Percentiles rank a stretch among this genome's conserved stretches.
Conservation (phyloP, 1,140 invertebrate species). For the Sycobia sp. region DNA sequence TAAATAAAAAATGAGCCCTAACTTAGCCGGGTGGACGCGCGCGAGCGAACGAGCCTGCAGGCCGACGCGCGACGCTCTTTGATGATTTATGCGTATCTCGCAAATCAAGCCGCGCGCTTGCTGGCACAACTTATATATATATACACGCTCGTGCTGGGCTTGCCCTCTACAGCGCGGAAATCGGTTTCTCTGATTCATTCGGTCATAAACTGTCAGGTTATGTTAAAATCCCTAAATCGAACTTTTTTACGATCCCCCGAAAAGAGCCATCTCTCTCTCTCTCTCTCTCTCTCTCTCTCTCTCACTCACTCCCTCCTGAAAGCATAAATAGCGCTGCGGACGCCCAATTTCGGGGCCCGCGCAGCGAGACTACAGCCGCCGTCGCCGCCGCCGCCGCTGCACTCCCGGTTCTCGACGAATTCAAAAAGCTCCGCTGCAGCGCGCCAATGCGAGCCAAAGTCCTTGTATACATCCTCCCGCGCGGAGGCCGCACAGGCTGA, state of each 20-base stretch:
- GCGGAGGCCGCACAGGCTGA: too few relatives aligned
- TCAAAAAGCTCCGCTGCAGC: too few relatives aligned
- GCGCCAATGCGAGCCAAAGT: too few relatives aligned
- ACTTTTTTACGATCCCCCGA: conserved; percentile 34
- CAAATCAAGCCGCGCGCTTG: conserved; percentile 28
- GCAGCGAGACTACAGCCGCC: too few relatives aligned
- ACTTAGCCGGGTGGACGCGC: conserved; percentile 13
- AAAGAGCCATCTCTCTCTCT: conserved; percentile 14
- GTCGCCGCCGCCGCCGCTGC: too few relatives aligned
- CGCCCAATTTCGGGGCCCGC: too few relatives aligned
- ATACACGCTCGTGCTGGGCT: conserved; percentile 27
- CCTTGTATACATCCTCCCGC: too few relatives aligned
- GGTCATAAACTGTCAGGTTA: conserved; percentile 34
- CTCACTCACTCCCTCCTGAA: neutral
- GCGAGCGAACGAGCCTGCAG: too few relatives aligned
- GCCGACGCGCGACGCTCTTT: conserved; percentile 27
- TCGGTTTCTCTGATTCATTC: conserved; percentile 37
- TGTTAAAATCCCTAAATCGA: conserved; percentile 37
- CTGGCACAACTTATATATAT: too few relatives aligned
- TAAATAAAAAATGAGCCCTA: conserved; percentile 27
- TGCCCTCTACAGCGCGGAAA: conserved; percentile 22
- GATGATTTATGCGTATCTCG: conserved; percentile 34
- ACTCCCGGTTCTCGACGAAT: too few relatives aligned
- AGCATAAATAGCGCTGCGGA: too few relatives aligned
- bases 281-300: neutral